Base-by-base conservation (phyloP, 2,797 vertebrate species). In the Hoplostethus atlanticus region DNA sequence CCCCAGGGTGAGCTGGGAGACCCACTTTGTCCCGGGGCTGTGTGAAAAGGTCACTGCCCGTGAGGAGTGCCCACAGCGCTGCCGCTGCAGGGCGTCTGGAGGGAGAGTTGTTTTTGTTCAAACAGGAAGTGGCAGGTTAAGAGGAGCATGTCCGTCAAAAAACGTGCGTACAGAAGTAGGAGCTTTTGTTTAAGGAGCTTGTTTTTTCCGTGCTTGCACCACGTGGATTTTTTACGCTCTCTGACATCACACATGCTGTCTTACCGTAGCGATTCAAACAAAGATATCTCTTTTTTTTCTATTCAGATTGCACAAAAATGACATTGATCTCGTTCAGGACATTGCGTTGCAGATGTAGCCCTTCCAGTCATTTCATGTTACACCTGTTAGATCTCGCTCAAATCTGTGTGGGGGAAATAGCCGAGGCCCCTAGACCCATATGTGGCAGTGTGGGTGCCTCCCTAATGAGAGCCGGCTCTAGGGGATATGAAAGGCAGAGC, bases 51-150 rank as follows among this genome's bases (percentile, higher is more conserved):
- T 93, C 92, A 93, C 61, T 64, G 89, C 89, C 89, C 82, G 62
- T 75, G 89, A 91, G 90, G 86, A 84, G 81, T 71, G 77, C 85
- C 89, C 90, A 88, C 84, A 84, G 87, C n/a, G 90, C 87, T 85
- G 56, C 76, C n/a, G 89, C 92, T 92, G 90, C 86, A 87, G 92
- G 92, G 85, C 71, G 84, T 92, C 89, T 84, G 64, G 48, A 74
- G 89, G 89, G 89, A 88, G 88, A 81, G 55, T 91, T 91, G 89
- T 91, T 92, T 90, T 91, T 89, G 86, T 85, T 84, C 84, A 91
- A 91, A 91, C 88, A 86, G 89, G 88, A 92, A 90, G 91, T 91
- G 92, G 91, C 91, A 92, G 91, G 88, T 90, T 91, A 90, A 91
- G 79, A 90, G 88, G 74, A 90, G 84, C 86, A 73, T 84, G 85